Percentiles rank a stretch among this genome's conserved stretches.
These are phyloP conservation scores for Spea bombifrons DNA, from an alignment of 2,113 vertebrate genomes.

Conservation along the genomic window DNA sequence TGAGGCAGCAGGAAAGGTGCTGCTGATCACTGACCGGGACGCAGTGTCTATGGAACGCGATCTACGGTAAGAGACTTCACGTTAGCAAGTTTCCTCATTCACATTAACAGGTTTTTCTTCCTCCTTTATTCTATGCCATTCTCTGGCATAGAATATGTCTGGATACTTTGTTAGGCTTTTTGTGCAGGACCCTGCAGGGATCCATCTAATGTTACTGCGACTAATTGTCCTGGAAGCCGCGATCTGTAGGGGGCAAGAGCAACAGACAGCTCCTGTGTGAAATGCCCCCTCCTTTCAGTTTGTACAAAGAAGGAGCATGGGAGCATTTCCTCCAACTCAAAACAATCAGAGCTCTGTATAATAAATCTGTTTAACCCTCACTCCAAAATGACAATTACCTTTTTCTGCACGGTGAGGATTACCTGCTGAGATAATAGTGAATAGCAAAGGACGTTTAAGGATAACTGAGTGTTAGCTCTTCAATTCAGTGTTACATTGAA, in stretches of 20 bases:
- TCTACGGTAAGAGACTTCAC: background rate
- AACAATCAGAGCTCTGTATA: slow-evolving; percentile 17
- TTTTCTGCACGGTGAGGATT: no score
- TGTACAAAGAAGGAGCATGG: slow-evolving; percentile 6
- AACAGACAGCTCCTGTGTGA: background rate
- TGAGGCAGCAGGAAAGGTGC: background rate
- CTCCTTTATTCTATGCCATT: background rate
- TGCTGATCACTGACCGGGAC: no score
- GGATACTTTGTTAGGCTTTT: slow-evolving; percentile 7
- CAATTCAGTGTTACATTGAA: no score
- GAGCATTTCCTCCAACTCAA: background rate
- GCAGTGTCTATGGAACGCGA: no score
- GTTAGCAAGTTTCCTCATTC: background rate
- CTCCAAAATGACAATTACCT: background rate
- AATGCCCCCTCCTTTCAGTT: background rate
- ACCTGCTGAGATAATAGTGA: no score
- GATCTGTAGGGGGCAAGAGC: background rate
- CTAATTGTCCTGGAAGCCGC: slow-evolving; percentile 11
- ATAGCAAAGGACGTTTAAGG: no score
- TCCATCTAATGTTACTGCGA: slow-evolving; percentile 9
- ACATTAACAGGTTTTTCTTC: no score
- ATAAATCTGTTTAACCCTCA: slow-evolving; percentile 12
- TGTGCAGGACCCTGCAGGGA: slow-evolving; percentile 3
- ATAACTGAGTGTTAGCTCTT: background rate
- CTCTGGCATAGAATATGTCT: no score